phyloP scores from a whole-genome alignment of 2,113 vertebrate species.

The Ceyx cyanopectus region DNA sequence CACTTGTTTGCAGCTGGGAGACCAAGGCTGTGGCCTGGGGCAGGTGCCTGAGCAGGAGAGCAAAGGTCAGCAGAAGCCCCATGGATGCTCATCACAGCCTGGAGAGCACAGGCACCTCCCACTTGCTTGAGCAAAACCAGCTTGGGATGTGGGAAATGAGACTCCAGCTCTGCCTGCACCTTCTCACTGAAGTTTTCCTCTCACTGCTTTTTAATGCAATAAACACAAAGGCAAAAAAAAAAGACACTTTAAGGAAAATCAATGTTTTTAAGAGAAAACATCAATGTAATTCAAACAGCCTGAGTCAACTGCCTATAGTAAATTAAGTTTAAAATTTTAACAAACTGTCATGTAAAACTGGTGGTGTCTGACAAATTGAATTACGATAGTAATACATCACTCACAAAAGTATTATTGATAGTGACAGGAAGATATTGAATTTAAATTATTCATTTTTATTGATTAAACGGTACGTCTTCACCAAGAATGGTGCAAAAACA shows the following conservation, averaged over 20 bases:
- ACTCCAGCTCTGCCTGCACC: neutral
- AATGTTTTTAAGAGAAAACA: conserved; percentile 78
- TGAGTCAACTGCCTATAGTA: conserved; percentile 76
- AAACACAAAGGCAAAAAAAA: conserved; percentile 68
- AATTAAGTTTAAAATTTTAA: conserved; percentile 85
- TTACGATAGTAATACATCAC: conserved; percentile 81
- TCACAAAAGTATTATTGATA: conserved; percentile 85
- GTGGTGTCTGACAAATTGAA: conserved; percentile 82
- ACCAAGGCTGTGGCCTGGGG: neutral
- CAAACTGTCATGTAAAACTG: conserved; percentile 80
- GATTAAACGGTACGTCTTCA: conserved; percentile 78
- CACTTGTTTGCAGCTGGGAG: neutral
- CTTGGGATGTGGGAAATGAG: neutral
- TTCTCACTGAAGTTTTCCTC: conserved; percentile 13
- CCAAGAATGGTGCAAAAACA: conserved; percentile 67
- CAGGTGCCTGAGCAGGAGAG: too few relatives aligned
- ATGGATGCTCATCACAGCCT: accelerated
- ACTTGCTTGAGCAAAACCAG: neutral
- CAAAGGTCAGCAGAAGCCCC: neutral
- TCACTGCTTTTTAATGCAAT: conserved; percentile 62
- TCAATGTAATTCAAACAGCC: conserved; percentile 71
- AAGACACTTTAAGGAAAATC: conserved; percentile 72
- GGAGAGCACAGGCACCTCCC: accelerated
- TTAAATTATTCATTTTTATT: conserved; percentile 88
- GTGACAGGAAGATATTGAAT: conserved; percentile 83